Base-by-base conservation (phyloP, 1,140 invertebrate species). In the Listronotus oregonensis region DNA sequence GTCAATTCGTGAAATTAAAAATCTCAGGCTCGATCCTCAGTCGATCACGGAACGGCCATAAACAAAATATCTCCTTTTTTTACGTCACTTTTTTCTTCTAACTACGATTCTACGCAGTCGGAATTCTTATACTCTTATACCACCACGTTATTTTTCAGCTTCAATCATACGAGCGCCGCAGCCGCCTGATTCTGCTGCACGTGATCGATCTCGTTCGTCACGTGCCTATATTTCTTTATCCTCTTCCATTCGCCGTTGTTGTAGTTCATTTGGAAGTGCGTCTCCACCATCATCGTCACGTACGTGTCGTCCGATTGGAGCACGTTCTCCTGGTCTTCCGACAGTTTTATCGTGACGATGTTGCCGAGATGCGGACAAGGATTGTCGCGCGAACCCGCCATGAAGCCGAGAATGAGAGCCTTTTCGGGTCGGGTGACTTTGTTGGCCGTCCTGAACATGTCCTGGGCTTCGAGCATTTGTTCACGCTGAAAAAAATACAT, bases 201-300 rank as follows among this genome's bases (percentile, higher is more conserved):
- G 39, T 72, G 73, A 40, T 79, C 75, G 14, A 76, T 79, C 73
- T 81, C 83, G 8, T 83, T 87, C 31, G 87, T 86, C 43, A 88
- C 83, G 55, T 85, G 82, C 21, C 88, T 79, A 75, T 88, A 89
- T 73, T 96, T 96, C 74, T 94, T 93, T 54, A 96, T 91, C 39
- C 92, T 81, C 71, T 95, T 96, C 93, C 94, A 96, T 77, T 96
- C 93, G 0, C 94, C 94, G 59, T 93, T 95, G 67, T 89, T 91
- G 80, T 96, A 97, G 80, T 97, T 96, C 94, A 97, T 96, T 81
- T 96, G 94, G 85, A 96, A 96, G 80, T 95, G 94, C 11, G 92
- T 95, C 78, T 97, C 94, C 0, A 92, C 91, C 44, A 93, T 82
- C 85, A 93, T 90, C 0, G 87, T 86, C 0, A 90, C 80, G 51